Percentiles rank a stretch among this genome's conserved stretches.
These are phyloP conservation scores for Hoplostethus mediterraneus DNA, from an alignment of 2,797 vertebrate genomes.

Conservation along the genomic window DNA sequence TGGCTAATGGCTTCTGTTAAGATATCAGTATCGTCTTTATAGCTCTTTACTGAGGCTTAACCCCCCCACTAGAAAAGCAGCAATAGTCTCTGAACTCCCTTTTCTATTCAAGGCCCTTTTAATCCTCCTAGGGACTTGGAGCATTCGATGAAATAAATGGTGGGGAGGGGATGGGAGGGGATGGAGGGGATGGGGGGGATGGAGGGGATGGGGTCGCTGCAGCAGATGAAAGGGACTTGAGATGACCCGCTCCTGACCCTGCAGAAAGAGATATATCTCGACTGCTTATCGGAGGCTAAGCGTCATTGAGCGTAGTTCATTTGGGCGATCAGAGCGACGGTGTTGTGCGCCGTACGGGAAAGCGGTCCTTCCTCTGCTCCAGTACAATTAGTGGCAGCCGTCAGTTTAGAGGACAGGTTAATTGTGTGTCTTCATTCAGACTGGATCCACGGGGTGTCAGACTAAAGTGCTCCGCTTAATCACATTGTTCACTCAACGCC, in stretches of 20 bases:
- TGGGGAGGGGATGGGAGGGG: slow-evolving; percentile 10
- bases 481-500: slow-evolving; percentile 67
- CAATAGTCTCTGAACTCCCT: slow-evolving; percentile 58
- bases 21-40: slow-evolving; percentile 58
- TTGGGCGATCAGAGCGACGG: slow-evolving; percentile 54
- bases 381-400: slow-evolving; percentile 71
- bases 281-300: slow-evolving; percentile 55
- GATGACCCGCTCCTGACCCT: slow-evolving; percentile 56
- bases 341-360: slow-evolving; percentile 27
- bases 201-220: slow-evolving; percentile 1
- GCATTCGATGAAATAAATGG: slow-evolving; percentile 52
- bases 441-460: slow-evolving; percentile 60
- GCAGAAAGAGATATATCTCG: slow-evolving; percentile 49
- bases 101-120: slow-evolving; percentile 60
- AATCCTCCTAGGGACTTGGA: slow-evolving; percentile 61
- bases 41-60: slow-evolving; percentile 65
- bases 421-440: slow-evolving; percentile 54
- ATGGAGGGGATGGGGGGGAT: slow-evolving; percentile 6
- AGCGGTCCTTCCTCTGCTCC: slow-evolving; percentile 41
- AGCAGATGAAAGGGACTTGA: slow-evolving; percentile 57
- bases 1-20: slow-evolving; percentile 63
- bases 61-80: slow-evolving; percentile 43
- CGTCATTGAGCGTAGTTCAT: slow-evolving; percentile 61
- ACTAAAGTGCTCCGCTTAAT: slow-evolving; percentile 59
- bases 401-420: slow-evolving; percentile 65